Conservation (phyloP, 2,113 vertebrate species). For the Tragelaphus buxtoni region DNA sequence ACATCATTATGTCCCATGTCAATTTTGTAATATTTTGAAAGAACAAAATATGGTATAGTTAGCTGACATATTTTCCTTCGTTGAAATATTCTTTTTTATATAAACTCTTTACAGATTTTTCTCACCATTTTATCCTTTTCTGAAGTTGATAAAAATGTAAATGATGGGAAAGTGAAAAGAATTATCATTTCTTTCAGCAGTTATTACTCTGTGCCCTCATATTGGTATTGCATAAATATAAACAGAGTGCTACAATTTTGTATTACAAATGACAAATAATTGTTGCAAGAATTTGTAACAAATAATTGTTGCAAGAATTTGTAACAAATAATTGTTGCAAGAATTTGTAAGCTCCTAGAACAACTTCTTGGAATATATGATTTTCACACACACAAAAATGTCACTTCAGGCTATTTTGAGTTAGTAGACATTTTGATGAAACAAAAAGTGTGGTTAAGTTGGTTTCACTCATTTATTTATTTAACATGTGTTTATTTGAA, state of each 20-base stretch:
- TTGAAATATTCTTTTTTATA: slow-evolving; percentile 56
- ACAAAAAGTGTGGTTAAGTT: neutral
- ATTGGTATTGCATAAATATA: neutral
- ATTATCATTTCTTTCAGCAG: slow-evolving; percentile 9
- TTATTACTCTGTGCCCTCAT: neutral
- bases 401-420: neutral
- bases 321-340: neutral
- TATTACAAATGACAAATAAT: slow-evolving; percentile 2
- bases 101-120: slow-evolving; percentile 62
- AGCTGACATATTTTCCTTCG: slow-evolving; percentile 43
- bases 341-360: neutral
- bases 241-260: neutral
- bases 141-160: slow-evolving; percentile 57
- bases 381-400: neutral
- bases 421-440: neutral
- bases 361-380: neutral
- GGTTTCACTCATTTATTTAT: neutral
- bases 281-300: neutral
- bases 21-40: slow-evolving; percentile 65
- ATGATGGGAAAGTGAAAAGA: slow-evolving; percentile 37
- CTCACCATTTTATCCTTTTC: slow-evolving; percentile 46
- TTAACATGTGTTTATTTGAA: neutral
- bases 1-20: slow-evolving; percentile 28
- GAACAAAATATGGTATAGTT: slow-evolving; percentile 58
- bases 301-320: neutral